Evolutionary conservation across 2,797 vertebrate genomes (phyloP), one percentile per base, ranked within the genome.

Genomic region (Echiichthys vipera): DNA sequence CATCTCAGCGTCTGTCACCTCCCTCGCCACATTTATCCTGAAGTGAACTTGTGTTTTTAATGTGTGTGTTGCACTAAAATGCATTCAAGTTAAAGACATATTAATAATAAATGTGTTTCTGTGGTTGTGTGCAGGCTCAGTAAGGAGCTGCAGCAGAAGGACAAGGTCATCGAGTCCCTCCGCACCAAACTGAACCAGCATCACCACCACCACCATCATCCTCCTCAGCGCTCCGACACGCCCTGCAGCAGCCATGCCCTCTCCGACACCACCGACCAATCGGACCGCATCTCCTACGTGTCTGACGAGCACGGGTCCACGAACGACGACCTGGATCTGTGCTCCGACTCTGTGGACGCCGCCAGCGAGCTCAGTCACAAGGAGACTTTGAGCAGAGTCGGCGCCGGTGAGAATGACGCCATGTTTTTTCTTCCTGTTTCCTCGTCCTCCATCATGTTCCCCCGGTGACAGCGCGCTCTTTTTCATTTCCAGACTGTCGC

Each of bases 61-160:
- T n/a, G n/a, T n/a, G n/a, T n/a, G n/a, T n/a, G n/a, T n/a, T n/a
- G n/a, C n/a, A n/a, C n/a, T n/a, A n/a, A n/a, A n/a, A n/a, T n/a
- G n/a, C n/a, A n/a, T n/a, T n/a, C n/a, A n/a, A n/a, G n/a, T n/a
- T n/a, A n/a, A n/a, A n/a, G n/a, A 34, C 32, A 9, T 18, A 22
- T 46, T 24, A 32, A 55, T 62, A 9, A 5, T 36, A 45, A 12
- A 12, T 66, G 4, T 57, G 18, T 69, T 32, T 80, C 15, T 73
- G 11, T 65, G 10, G 69, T 37, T 73, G n/a, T 80, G 24, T 68
- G 2, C 85, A 98, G 97, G 84, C 94, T 98, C 42, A 97, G 94
- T 75, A 94, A 79, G 75, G 96, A 98, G 86, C 95, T 97, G 3
- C 96, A 96, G 81, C 96, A 97, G 88, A 98, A 98, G 84, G 96